These are phyloP conservation scores for Spea hammondii DNA, from an alignment of 2,797 vertebrate genomes.

Conservation along the genomic window DNA sequence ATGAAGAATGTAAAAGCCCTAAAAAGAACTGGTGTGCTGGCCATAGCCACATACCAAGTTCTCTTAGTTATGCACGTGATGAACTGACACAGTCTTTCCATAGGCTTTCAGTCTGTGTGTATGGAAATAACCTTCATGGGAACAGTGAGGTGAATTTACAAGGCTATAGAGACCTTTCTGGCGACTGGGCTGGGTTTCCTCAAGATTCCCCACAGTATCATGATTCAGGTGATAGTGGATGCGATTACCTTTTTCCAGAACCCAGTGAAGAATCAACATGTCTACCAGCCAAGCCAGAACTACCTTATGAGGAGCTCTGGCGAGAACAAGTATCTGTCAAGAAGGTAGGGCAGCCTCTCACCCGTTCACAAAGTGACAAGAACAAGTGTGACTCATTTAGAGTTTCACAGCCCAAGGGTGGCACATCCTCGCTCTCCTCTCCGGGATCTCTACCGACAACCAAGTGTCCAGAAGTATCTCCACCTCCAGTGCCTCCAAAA, in stretches of 20 bases:
- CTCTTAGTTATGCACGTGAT: conserved; percentile 88
- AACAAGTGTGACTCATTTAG: conserved; percentile 70
- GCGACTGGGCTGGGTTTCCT: conserved; percentile 83
- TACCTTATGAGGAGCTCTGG: conserved; percentile 97
- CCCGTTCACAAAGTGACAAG: conserved; percentile 68
- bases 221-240: conserved; percentile 76
- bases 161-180: conserved; percentile 84
- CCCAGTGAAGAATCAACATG: conserved; percentile 69
- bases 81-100: conserved; percentile 98
- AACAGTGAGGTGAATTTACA: conserved; percentile 97
- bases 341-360: conserved; percentile 65
- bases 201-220: conserved; percentile 76
- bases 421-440: conserved; percentile 69
- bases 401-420: conserved; percentile 68
- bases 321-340: conserved; percentile 79
- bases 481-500: conserved; percentile 96
- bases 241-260: conserved; percentile 85
- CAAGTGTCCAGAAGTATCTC: conserved; percentile 75
- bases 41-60: conserved; percentile 85
- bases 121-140: conserved; percentile 92
- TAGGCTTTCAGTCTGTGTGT: conserved; percentile 93
- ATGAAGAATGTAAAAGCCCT: conserved; percentile 89
- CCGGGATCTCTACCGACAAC: conserved; percentile 67
- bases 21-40: conserved; percentile 82
- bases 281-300: conserved; percentile 73